A percentile compares a stretch with the other conserved stretches of the same genome.
phyloP scores from a whole-genome alignment of 2,113 vertebrate species.

The Microcebus tavaratra region DNA sequence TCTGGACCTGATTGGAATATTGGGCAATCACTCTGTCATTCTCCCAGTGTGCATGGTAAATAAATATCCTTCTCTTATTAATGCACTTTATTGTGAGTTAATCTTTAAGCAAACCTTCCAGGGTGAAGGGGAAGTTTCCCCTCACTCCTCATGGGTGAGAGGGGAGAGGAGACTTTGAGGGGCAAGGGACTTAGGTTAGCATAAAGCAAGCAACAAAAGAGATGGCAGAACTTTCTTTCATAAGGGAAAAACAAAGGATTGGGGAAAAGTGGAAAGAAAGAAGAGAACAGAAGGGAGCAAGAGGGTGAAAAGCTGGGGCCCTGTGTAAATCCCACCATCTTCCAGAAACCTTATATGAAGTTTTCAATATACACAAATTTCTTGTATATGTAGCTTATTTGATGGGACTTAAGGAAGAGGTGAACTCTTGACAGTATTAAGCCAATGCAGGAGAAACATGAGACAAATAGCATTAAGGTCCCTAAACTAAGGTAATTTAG shows the following conservation, averaged over 20 bases:
- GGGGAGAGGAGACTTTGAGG: neutral
- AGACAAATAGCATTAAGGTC: neutral
- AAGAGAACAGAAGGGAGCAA: neutral
- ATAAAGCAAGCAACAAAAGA: neutral
- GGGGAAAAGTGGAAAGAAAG: neutral
- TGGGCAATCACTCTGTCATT: too few relatives aligned
- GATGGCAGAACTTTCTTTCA: neutral
- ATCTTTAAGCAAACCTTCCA: too few relatives aligned
- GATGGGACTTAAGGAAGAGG: neutral
- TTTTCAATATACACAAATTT: neutral
- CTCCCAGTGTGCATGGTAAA: too few relatives aligned
- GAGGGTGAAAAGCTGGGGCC: neutral
- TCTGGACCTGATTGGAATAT: too few relatives aligned
- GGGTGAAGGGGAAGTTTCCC: too few relatives aligned
- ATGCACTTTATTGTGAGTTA: too few relatives aligned
- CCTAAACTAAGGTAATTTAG: neutral
- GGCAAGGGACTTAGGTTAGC: neutral
- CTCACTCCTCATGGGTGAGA: neutral
- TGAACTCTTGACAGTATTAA: neutral
- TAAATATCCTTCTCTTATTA: too few relatives aligned
- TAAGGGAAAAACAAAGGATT: neutral
- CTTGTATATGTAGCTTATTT: neutral
- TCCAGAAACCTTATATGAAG: neutral
- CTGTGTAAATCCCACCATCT: neutral
- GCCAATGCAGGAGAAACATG: neutral